Evolutionary conservation across 92 coral and sea anemone genomes (phyloP).

Genomic region (Galaxea fascicularis): DNA sequence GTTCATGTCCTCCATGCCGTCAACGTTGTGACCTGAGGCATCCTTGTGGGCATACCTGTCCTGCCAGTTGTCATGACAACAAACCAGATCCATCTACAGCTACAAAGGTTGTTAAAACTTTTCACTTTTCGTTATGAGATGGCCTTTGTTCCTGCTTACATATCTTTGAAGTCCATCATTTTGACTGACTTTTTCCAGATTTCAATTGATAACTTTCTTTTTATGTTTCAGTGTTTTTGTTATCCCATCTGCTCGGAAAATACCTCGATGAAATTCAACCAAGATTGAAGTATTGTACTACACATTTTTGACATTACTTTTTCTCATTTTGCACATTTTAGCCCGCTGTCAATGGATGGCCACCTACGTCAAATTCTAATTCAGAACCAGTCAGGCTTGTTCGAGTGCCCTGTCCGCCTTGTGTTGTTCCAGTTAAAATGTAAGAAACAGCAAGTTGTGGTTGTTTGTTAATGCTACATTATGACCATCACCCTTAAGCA

Average conservation of each 20-base stretch:
- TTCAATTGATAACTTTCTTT: too few relatives aligned
- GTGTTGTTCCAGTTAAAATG: constrained; percentile 69
- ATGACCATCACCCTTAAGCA: too few relatives aligned
- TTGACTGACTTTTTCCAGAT: too few relatives aligned
- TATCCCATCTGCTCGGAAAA: too few relatives aligned
- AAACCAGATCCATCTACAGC: constrained; percentile 54
- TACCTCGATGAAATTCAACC: too few relatives aligned
- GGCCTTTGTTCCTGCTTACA: too few relatives aligned
- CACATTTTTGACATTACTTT: neutral
- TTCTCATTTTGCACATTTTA: neutral
- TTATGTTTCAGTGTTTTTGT: too few relatives aligned
- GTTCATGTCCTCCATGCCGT: constrained; percentile 86
- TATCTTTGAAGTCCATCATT: too few relatives aligned
- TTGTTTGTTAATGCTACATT: too few relatives aligned
- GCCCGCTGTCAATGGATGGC: constrained; percentile 11
- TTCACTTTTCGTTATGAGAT: neutral
- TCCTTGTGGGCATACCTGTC: constrained; percentile 84
- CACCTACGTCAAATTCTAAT: neutral
- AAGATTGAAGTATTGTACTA: neutral
- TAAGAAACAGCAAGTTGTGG: constrained; percentile 2
- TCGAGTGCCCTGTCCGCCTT: constrained; percentile 67
- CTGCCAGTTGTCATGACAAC: constrained; percentile 87
- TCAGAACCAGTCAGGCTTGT: neutral
- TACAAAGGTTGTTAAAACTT: neutral
- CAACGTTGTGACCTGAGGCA: constrained; percentile 70